Percentiles rank a stretch among this genome's conserved stretches.
These are phyloP conservation scores for Cromileptes altivelis DNA, from an alignment of 2,113 vertebrate species.

Conservation along the genomic window DNA sequence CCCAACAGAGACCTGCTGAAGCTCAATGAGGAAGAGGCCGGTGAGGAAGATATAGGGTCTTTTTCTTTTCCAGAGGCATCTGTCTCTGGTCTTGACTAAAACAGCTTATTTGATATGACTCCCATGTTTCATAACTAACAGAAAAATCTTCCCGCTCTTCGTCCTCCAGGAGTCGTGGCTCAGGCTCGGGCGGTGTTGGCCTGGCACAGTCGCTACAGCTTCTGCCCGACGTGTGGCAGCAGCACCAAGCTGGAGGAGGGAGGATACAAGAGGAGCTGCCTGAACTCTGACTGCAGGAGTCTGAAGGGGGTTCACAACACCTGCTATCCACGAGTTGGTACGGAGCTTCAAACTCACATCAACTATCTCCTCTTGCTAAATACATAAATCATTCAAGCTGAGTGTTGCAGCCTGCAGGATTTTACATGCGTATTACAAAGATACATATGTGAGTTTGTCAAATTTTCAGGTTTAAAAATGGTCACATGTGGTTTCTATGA, in stretches of 20 bases:
- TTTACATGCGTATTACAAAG: too few relatives aligned
- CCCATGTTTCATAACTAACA: not conserved
- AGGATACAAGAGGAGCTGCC: slow-evolving; percentile 93
- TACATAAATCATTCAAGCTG: too few relatives aligned
- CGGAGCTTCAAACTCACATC: slow-evolving; percentile 33
- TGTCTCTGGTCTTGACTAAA: not conserved
- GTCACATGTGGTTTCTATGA: too few relatives aligned
- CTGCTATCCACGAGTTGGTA: slow-evolving; percentile 95
- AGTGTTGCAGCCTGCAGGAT: too few relatives aligned
- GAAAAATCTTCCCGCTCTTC: not conserved
- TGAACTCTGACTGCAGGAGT: slow-evolving; percentile 88
- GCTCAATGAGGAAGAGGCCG: slow-evolving; percentile 91
- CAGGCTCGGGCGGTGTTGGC: slow-evolving; percentile 92
- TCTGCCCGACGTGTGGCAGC: slow-evolving; percentile 93
- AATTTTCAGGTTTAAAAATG: not conserved
- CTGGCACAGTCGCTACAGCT: slow-evolving; percentile 91
- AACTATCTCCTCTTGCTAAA: too few relatives aligned
- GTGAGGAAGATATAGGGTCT: slow-evolving; percentile 79
- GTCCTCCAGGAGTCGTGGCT: slow-evolving; percentile 88
- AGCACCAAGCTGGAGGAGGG: slow-evolving; percentile 88
- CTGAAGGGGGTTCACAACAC: slow-evolving; percentile 93
- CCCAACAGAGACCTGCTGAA: slow-evolving; percentile 90
- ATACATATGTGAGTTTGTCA: not conserved
- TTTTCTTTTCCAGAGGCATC: not conserved
- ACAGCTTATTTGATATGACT: not conserved